Conservation (phyloP, 2,113 vertebrate species). For the Gorsachius goisagi region DNA sequence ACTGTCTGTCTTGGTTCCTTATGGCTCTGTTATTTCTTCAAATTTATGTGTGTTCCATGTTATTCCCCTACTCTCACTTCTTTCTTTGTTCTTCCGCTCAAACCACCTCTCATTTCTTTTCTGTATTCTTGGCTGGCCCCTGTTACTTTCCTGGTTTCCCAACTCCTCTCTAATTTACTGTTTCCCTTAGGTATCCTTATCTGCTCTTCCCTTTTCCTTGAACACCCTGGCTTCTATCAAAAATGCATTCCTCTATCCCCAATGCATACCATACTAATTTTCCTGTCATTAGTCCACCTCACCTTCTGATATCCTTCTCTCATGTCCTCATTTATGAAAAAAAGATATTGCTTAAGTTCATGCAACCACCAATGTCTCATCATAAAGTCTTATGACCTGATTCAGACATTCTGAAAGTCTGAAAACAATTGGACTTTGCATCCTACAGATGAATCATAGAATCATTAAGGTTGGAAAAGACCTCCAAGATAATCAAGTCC, state of each 20-base stretch:
- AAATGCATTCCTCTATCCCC: background rate
- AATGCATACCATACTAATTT: background rate
- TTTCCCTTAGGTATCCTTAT: background rate
- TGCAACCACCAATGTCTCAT: background rate
- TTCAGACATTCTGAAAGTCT: background rate
- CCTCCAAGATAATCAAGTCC: too few relatives aligned
- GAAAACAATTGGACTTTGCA: background rate
- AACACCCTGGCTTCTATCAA: background rate
- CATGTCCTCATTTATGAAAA: background rate
- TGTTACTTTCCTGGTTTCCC: background rate
- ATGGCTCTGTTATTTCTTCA: background rate
- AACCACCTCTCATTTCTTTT: background rate
- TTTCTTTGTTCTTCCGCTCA: background rate
- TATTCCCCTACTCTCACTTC: background rate
- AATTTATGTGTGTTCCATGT: background rate
- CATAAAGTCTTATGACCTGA: background rate
- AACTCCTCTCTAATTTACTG: background rate
- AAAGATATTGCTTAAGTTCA: background rate
- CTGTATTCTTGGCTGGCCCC: background rate
- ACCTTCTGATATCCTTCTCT: background rate
- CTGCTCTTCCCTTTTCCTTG: background rate
- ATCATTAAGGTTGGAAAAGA: too few relatives aligned
- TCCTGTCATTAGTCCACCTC: background rate
- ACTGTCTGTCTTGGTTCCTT: background rate
- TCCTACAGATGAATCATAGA: background rate